Base-by-base conservation (phyloP, 2,797 vertebrate genomes). In the Tolypeutes matacus region DNA sequence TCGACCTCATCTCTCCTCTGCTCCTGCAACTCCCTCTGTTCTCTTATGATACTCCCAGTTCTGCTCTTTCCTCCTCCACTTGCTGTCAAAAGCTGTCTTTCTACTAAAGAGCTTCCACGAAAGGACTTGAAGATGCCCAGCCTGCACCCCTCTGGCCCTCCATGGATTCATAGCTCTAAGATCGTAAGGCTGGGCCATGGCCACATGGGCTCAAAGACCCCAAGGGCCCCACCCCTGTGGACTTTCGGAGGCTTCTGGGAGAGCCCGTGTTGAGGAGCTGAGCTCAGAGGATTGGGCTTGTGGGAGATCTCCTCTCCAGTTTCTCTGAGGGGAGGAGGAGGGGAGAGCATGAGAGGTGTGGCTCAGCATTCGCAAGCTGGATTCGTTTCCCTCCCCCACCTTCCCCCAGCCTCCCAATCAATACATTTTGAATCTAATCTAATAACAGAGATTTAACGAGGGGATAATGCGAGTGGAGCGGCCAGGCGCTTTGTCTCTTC, bases 391-490 rank as follows among this genome's bases (percentile, higher is more conserved):
- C 58, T 64, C 82, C 23, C 58, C 70, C 46, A n/a, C 75, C 23
- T 11, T 46, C 75, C 83, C 53, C 78, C 64, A 92, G 94, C 72
- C 86, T 91, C 93, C 65, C 96, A 98, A 98, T 98, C 98, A 98
- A 98, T 98, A 98, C 98, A 97, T 98, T 98, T 98, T 84, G 98
- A 98, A 98, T 98, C 97, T 98, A 98, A 98, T 98, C 98, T 98
- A 98, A 98, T 98, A 98, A 98, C 98, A 98, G 98, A 98, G 98
- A 98, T 98, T 98, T 98, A 98, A 98, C 97, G 97, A 98, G 98
- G 98, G 98, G 98, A 98, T 98, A 98, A 98, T 98, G 98, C 95
- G 91, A 93, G 97, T 97, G 97, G 98, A 98, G 98, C 97, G 96
- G 98, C 98, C 98, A 95, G 98, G 98, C 97, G 96, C 98, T 98